phyloP scores from a whole-genome alignment of 2,797 vertebrate genomes.

The Protosalanx chinensis region DNA sequence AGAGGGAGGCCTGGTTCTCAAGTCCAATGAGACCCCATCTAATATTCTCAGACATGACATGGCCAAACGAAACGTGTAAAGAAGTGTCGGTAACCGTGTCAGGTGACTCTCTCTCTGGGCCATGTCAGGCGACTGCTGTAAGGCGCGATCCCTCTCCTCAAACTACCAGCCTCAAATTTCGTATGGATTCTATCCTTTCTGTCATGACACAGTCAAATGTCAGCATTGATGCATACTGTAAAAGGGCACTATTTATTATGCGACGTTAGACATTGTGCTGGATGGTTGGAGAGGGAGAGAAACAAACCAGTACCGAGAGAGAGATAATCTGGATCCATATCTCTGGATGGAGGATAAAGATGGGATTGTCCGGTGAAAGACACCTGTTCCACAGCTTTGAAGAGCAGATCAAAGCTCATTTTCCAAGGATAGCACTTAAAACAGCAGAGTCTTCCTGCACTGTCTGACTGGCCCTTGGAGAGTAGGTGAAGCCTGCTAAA shows the following conservation, averaged over 20 bases:
- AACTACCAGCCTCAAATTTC: not conserved
- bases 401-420: slow-evolving; percentile 70
- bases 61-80: slow-evolving; percentile 20
- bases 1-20: not conserved
- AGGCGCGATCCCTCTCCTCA: too few species aligned
- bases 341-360: slow-evolving; percentile 42
- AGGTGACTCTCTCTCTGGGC: slow-evolving; percentile 13
- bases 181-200: not conserved
- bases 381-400: slow-evolving; percentile 76
- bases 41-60: slow-evolving; percentile 43
- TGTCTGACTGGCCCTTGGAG: slow-evolving; percentile 18
- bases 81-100: too few species aligned
- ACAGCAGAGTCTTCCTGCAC: slow-evolving; percentile 51
- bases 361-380: slow-evolving; percentile 55
- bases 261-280: too few species aligned
- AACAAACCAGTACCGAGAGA: not conserved
- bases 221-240: too few species aligned
- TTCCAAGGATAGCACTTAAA: slow-evolving; percentile 63
- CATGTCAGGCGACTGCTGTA: too few species aligned
- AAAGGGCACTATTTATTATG: too few species aligned
- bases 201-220: not conserved
- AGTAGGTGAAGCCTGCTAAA: slow-evolving; percentile 8
- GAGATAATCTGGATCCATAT: slow-evolving; percentile 28
- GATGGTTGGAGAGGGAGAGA: not conserved
- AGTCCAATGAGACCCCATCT: not conserved